Percentiles rank a stretch among this genome's conserved stretches.
Conservation (phyloP, 2,888 invertebrate genomes). For the Pandemis corylana region DNA sequence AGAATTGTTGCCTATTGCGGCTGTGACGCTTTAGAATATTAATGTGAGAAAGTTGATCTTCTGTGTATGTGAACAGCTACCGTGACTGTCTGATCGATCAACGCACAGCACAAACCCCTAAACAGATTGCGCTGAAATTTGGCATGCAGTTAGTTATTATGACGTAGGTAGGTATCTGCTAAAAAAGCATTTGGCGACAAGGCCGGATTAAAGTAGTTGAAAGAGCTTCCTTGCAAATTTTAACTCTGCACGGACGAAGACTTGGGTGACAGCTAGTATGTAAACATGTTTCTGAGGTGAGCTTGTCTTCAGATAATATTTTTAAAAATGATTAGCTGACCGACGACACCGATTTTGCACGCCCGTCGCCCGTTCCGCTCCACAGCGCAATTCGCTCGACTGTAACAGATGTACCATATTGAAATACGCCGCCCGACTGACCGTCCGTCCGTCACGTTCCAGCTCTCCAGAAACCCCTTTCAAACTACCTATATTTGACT, state of each 20-base stretch:
- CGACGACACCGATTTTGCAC: conserved; percentile 68
- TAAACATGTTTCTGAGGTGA: too few species aligned
- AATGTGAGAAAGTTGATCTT: background rate
- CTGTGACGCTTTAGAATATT: background rate
- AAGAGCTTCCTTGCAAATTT: too few species aligned
- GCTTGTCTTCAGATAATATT: background rate
- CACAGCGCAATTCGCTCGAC: conserved; percentile 59
- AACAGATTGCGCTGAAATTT: too few species aligned
- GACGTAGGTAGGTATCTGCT: too few species aligned
- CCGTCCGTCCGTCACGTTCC: conserved; percentile 67
- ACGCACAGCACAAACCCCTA: too few species aligned
- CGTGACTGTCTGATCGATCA: too few species aligned
- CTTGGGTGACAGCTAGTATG: too few species aligned
- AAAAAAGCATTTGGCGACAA: too few species aligned
- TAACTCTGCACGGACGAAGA: too few species aligned
- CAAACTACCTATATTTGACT: conserved; percentile 73
- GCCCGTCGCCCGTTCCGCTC: conserved; percentile 64
- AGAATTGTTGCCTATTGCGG: background rate
- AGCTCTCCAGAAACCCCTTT: conserved; percentile 70
- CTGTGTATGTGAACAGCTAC: too few species aligned
- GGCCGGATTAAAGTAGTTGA: too few species aligned
- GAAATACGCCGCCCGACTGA: conserved; percentile 73
- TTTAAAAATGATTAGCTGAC: conserved; percentile 15
- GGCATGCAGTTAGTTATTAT: too few species aligned
- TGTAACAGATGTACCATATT: conserved; percentile 75